A percentile compares a stretch with the other conserved stretches of the same genome.
Conservation (phyloP, 2,888 invertebrate genomes). For the Galeopsomyia nigrocyanea region DNA sequence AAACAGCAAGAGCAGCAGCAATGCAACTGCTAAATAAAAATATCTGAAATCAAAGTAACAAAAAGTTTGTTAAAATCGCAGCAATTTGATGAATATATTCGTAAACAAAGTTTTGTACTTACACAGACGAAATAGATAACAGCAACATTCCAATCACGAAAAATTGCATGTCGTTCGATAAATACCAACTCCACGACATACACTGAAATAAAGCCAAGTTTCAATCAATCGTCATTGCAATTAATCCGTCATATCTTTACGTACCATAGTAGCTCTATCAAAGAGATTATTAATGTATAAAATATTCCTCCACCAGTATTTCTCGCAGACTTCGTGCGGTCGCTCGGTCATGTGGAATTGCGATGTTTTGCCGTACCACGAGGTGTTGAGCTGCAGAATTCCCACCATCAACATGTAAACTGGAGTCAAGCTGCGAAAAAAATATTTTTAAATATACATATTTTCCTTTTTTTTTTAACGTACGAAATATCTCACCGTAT, state of each 20-base stretch:
- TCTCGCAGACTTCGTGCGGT: slow-evolving; percentile 66
- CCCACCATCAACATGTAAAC: slow-evolving; percentile 68
- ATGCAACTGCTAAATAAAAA: slow-evolving; percentile 61
- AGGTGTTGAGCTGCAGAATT: slow-evolving; percentile 65
- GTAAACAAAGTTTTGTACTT: slow-evolving; percentile 53
- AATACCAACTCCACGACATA: slow-evolving; percentile 71
- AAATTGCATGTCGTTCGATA: slow-evolving; percentile 70
- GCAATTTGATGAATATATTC: neutral
- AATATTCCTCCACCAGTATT: slow-evolving; percentile 72
- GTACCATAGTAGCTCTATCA: slow-evolving; percentile 66
- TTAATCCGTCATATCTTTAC: neutral
- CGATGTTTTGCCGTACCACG: slow-evolving; percentile 65
- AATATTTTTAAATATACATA: neutral
- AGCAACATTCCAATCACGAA: slow-evolving; percentile 65
- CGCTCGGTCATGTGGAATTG: slow-evolving; percentile 65
- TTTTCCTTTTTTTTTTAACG: neutral
- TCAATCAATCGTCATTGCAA: too few species aligned
- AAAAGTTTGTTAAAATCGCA: neutral
- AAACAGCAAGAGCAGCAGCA: slow-evolving; percentile 59
- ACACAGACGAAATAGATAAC: slow-evolving; percentile 68
- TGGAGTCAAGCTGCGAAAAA: slow-evolving; percentile 67
- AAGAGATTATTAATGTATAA: slow-evolving; percentile 71
- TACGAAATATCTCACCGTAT: slow-evolving; percentile 62
- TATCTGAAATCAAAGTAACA: slow-evolving; percentile 27
- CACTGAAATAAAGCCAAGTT: slow-evolving; percentile 61